These are phyloP conservation scores for Hetaerina titia DNA, from an alignment of 2,888 invertebrate genomes.

Conservation along the genomic window DNA sequence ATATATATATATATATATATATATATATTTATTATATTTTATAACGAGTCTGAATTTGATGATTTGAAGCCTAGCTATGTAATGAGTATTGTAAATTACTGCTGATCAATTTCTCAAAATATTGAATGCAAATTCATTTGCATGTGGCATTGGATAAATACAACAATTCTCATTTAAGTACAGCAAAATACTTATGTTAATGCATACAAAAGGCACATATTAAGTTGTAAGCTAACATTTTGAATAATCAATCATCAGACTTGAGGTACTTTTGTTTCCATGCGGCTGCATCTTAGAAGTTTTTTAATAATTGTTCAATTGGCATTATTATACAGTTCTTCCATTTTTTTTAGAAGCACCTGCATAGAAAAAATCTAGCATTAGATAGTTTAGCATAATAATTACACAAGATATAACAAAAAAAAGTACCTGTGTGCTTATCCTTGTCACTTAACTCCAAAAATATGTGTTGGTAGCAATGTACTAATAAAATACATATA, in stretches of 20 bases:
- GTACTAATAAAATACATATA: too few relatives aligned
- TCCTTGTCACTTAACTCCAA: too few relatives aligned
- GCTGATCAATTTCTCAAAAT: background rate
- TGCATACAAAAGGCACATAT: constrained; percentile 52
- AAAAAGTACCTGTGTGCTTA: too few relatives aligned
- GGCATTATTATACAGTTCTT: constrained; percentile 16
- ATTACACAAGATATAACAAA: too few relatives aligned
- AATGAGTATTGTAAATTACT: background rate
- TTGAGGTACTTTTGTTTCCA: background rate
- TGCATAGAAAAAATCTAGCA: background rate
- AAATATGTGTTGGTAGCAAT: too few relatives aligned
- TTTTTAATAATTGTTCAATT: background rate
- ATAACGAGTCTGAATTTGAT: background rate
- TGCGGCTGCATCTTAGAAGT: background rate
- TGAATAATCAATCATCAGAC: background rate
- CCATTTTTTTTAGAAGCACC: constrained; percentile 70
- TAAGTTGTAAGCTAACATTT: constrained; percentile 6
- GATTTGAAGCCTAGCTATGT: background rate
- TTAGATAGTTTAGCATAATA: too few relatives aligned
- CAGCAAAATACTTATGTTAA: constrained; percentile 22
- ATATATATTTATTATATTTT: too few relatives aligned
- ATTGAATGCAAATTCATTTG: background rate
- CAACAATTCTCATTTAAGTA: background rate
- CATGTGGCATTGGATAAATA: background rate
- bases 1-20: too few relatives aligned